These are phyloP conservation scores for Eurystomus gularis DNA, from an alignment of 2,113 vertebrate species.

Conservation along the genomic window DNA sequence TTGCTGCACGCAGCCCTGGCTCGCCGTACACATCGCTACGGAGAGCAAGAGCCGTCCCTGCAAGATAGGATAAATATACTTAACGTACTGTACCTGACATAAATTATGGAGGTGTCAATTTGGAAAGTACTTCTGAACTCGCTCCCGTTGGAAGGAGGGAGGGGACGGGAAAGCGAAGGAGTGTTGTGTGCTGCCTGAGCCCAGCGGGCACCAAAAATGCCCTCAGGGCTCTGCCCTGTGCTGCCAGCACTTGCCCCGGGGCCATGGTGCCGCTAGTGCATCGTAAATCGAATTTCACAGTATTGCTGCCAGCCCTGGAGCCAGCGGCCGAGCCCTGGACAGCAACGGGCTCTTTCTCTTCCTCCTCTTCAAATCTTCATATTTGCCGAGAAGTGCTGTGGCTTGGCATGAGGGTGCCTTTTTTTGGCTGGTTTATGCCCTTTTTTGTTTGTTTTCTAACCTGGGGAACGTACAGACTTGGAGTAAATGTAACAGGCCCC, in stretches of 20 bases:
- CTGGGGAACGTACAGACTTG: neutral
- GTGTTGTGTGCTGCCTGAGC: neutral
- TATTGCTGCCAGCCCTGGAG: neutral
- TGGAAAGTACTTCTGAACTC: neutral
- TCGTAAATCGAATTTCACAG: conserved; percentile 66
- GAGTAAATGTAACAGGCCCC: neutral
- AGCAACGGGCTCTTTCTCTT: neutral
- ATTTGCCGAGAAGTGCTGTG: neutral
- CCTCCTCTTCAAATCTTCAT: neutral
- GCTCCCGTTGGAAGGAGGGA: neutral
- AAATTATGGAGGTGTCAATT: neutral
- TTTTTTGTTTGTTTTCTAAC: conserved; percentile 6
- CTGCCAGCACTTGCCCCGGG: neutral
- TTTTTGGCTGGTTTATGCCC: neutral
- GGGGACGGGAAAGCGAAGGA: neutral
- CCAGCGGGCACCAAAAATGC: neutral
- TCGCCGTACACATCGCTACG: accelerated
- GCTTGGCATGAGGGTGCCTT: neutral
- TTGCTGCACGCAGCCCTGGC: neutral
- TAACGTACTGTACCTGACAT: neutral
- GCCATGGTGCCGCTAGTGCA: neutral
- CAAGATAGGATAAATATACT: neutral
- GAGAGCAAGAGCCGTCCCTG: neutral
- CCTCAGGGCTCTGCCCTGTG: neutral
- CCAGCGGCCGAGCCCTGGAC: neutral